Evolutionary conservation across 2,888 invertebrate species (phyloP).

Genomic region (Sinopyrophorus schimmeli): DNA sequence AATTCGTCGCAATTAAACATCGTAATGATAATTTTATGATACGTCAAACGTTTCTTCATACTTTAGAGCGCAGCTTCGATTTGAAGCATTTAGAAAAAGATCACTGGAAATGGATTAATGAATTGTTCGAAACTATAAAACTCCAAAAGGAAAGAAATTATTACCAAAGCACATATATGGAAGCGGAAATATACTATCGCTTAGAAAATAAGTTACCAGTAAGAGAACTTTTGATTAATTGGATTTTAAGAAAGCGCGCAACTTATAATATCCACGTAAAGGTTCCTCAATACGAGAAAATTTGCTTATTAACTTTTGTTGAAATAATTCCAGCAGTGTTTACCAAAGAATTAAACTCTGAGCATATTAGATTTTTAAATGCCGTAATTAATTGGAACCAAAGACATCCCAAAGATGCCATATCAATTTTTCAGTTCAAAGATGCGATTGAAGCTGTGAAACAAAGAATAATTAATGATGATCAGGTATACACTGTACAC

Average conservation of each 20-base stretch:
- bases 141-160: neutral
- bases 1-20: constrained; percentile 14
- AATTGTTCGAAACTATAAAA: neutral
- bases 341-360: no score
- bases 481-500: no score
- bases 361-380: neutral
- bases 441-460: neutral
- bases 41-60: neutral
- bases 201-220: constrained; percentile 11
- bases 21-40: constrained; percentile 13
- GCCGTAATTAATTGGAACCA: neutral
- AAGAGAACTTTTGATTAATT: constrained; percentile 8
- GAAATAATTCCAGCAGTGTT: constrained; percentile 7
- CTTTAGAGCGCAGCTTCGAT: neutral
- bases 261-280: neutral
- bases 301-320: constrained; percentile 10
- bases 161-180: no score
- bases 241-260: neutral
- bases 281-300: constrained; percentile 14
- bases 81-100: constrained; percentile 5
- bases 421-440: neutral
- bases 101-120: constrained; percentile 17
- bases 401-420: neutral
- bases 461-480: no score
- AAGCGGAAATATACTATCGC: constrained; percentile 7